Conservation (phyloP, 2,797 vertebrate genomes). For the Hydrocynus forskahlii region DNA sequence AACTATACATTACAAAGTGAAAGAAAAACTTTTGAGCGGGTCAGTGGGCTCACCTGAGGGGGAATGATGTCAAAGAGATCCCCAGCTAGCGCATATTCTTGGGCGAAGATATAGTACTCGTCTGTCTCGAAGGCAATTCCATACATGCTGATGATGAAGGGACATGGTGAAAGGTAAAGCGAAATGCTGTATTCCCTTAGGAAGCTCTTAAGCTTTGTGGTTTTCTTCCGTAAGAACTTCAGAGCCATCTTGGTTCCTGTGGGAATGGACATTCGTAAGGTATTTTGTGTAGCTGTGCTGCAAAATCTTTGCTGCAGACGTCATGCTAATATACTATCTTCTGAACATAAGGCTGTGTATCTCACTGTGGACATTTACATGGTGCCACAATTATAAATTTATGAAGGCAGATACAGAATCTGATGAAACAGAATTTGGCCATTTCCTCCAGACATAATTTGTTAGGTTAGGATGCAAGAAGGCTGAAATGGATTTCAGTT, state of each 20-base stretch:
- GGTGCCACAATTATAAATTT: background rate
- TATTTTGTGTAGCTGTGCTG: constrained; percentile 14
- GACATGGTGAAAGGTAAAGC: constrained; percentile 83
- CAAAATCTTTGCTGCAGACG: background rate
- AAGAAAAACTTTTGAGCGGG: background rate
- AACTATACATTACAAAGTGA: background rate
- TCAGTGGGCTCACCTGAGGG: constrained; percentile 76
- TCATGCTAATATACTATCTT: background rate
- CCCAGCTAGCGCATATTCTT: constrained; percentile 85
- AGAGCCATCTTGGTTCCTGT: constrained; percentile 84
- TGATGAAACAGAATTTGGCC: background rate
- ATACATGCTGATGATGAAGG: constrained; percentile 87
- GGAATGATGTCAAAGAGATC: constrained; percentile 89
- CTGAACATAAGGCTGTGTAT: background rate
- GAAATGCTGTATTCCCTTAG: constrained; percentile 86
- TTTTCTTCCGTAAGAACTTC: constrained; percentile 87
- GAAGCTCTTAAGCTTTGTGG: constrained; percentile 85
- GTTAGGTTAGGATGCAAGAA: constrained; percentile 23
- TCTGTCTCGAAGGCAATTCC: constrained; percentile 86
- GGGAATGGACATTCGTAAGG: background rate
- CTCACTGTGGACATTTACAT: background rate
- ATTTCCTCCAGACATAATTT: constrained; percentile 38
- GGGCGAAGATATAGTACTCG: constrained; percentile 85
- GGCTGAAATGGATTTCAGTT: constrained; percentile 1
- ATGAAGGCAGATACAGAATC: constrained; percentile 20